Evolutionary conservation across 2,888 invertebrate genomes (phyloP), one percentile per base, ranked within the genome.

Genomic region (Drosophila barbarae): DNA sequence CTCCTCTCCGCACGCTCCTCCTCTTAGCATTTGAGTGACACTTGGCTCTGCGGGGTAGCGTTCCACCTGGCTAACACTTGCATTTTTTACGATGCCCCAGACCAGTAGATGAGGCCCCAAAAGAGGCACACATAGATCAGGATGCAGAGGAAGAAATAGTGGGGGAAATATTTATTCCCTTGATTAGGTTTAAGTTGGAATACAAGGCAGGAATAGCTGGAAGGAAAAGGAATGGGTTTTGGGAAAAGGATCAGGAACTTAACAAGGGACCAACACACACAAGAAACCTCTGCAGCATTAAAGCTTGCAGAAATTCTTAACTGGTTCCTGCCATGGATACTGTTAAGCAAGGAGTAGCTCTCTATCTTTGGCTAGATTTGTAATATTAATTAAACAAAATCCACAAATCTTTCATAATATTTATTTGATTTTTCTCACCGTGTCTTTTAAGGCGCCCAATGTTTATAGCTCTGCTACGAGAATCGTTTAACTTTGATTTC

Each of bases 401-500:
- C 12, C 1, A 7, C 3, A 8, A 44, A 44, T 3, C 13, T 0
- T 7, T 7, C 13, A 5, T 8, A 18, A 8, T 46, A 13, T 32
- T 8, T 32, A 5, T 9, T 47, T 0, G 3, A 21, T 5, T 21
- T 47, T 47, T 47, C 18, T 32, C 21, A 0, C 46, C 12, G 46
- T 47, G 46, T 5, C 30, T 46, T 46, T 18, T 18, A 4, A 35
- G 21, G 15, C 38, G 38, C 26, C 58, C 38, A 28, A 18, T 21
- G 59, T 58, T 58, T 59, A 57, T 44, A 58, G 59, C 58, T 30
- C 18, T 46, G 58, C 44, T 26, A 38, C 59, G 47, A 69, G 74
- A 72, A 75, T 63, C 71, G 69, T 75, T 84, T 77, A 66, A 67
- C 64, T 69, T 67, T 69, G 72, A 72, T 67, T 72, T 61, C 58